Base-by-base conservation (phyloP, 2,888 invertebrate species). In the Acanthoscelides obtectus region DNA sequence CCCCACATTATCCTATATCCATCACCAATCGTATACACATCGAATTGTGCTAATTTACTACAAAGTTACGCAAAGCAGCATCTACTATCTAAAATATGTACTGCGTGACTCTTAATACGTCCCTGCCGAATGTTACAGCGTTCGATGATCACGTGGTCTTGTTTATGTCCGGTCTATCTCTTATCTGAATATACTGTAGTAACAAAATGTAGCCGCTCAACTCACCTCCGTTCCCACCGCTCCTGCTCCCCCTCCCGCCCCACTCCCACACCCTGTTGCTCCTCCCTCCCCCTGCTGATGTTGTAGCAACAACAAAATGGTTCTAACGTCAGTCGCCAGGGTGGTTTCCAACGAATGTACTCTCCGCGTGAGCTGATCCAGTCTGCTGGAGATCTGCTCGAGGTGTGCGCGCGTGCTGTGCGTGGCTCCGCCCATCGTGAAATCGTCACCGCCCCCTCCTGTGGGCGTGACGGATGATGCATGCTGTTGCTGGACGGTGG, bases 291-390 rank as follows among this genome's bases (percentile, higher is more conserved):
- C 72, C 12, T 77, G 76, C 68, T 78, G 77, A 70, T 76, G 74
- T 74, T 82, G 83, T 76, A 86, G 76, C 72, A 84, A 75, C 70
- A 79, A 77, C 76, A 94, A 86, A 75, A 95, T 94, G 75, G 90
- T 88, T 77, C 92, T 89, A 77, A 95, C 91, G 82, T 95, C 94
- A 8, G 89, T 87, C 22, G 92, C 91, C 80, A 95, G 89, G 63
- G 91, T 91, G 74, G 89, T 89, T 83, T 95, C 94, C 79, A 95
- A 86, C 69, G 90, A 88, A 68, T 91, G 90, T 76, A 95, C 89
- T 77, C 90, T 90, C 81, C 89, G 88, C 80, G 90, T 88, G 74
- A 94, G 86, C 80, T 91, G 90, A 79, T 93, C 93, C 82, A 94
- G 88, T 80, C 92, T 88, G 73, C 69, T 73, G 80, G 90, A 88